Base-by-base conservation (phyloP, 2,113 vertebrate genomes). In the Sorex fumeus region DNA sequence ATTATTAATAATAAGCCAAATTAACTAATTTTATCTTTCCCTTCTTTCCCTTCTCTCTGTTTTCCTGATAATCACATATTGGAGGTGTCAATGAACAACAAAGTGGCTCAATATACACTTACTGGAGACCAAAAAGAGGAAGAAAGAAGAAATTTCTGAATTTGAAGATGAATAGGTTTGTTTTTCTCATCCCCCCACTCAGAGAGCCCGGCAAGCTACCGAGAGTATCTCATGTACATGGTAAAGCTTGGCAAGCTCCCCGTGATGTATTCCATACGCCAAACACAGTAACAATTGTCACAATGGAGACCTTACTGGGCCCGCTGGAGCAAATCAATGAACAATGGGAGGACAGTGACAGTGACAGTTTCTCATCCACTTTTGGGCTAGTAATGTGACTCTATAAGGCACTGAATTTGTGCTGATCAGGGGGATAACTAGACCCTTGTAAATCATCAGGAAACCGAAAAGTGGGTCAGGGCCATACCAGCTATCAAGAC, bases 21-120 rank as follows among this genome's bases (percentile, higher is more conserved):
- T 15, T 83, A 75, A 86, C n/a, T 90, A 76, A 93, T 69, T 53
- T 83, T 67, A 87, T 91, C 64, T 64, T 87, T 13, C 40, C 45
- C 60, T 83, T 87, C 23, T 88, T 71, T 62, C 30, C 67, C 30
- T 72, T 67, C 2, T 40, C 40, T 40, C 40, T 40, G 7, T 40
- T 36, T 76, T 36, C 36, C 18, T 92, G 87, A 75, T 8, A 23
- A 67, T 32, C 53, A 16, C 28, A 43, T 50, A 47, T 18, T 28
- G 62, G 57, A 88, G 28, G 28, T 47, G 53, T 3, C 60, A 93
- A 79, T 91, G 60, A 94, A 43, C 10, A 69, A 16, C 40, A 80
- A 62, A 91, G 5, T 60, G 40, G n/a, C 74, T 93, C 25, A 50
- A 27, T 47, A 36, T 21, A 75, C 21, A 89, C 30, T 80, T 21